Evolutionary conservation across 37 sponge, comb jelly and placozoan genomes (phyloP).

Genomic region (Theonella swinhoei): DNA sequence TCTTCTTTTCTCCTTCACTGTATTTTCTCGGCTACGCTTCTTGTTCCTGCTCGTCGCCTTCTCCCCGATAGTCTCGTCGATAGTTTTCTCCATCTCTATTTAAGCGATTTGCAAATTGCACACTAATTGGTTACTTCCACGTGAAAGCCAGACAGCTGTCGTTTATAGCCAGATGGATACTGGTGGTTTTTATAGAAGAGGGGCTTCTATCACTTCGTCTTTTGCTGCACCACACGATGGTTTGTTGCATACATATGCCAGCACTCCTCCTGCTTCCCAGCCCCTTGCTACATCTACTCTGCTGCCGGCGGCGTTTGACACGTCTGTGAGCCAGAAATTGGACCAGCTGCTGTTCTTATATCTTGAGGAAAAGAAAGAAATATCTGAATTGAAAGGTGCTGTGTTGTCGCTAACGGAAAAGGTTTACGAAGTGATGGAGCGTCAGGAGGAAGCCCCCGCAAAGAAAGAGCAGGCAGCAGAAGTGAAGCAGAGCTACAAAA

Average conservation of each 20-base stretch:
- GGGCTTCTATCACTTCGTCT: neutral
- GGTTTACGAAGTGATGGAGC: neutral
- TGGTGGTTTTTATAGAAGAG: conserved; percentile 2
- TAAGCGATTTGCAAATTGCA: neutral
- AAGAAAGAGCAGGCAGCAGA: neutral
- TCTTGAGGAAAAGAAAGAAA: neutral
- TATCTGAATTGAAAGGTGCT: neutral
- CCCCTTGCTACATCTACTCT: neutral
- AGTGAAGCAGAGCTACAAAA: neutral
- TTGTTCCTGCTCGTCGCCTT: neutral
- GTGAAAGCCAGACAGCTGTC: neutral
- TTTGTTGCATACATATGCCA: neutral
- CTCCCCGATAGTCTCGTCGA: neutral
- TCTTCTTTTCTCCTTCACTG: conserved; percentile 18
- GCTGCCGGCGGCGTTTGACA: neutral
- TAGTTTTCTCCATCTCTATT: too few species aligned
- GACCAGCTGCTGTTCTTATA: conserved; percentile 8
- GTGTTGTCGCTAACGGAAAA: neutral
- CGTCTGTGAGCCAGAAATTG: conserved; percentile 4
- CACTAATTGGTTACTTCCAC: neutral
- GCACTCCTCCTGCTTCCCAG: neutral
- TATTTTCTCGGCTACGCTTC: conserved; percentile 2
- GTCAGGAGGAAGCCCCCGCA: neutral
- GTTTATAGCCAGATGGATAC: neutral
- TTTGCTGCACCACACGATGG: neutral